These are phyloP conservation scores for Halictus rubicundus DNA, from an alignment of 1,140 invertebrate genomes.

Conservation along the genomic window DNA sequence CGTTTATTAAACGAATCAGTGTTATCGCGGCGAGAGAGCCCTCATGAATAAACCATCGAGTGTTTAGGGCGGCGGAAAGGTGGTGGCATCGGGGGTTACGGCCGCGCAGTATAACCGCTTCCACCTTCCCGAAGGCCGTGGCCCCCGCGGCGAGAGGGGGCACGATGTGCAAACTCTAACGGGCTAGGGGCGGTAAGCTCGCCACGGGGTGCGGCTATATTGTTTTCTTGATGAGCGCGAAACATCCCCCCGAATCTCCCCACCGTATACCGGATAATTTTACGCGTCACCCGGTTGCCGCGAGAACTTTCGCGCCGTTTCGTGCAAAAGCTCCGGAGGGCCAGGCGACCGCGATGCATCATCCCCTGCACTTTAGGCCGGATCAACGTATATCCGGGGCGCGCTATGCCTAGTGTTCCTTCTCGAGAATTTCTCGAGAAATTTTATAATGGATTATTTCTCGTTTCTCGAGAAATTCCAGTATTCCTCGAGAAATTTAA, in stretches of 20 bases:
- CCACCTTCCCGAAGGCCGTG: slow-evolving; percentile 40
- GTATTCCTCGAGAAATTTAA: no score
- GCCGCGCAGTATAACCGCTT: slow-evolving; percentile 54
- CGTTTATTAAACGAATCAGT: slow-evolving; percentile 80
- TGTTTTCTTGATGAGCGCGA: slow-evolving; percentile 79
- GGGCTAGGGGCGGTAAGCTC: slow-evolving; percentile 66
- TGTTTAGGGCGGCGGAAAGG: slow-evolving; percentile 71
- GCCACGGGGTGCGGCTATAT: slow-evolving; percentile 76
- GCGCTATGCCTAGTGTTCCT: no score
- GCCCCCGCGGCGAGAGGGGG: neutral
- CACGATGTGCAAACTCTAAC: slow-evolving; percentile 56
- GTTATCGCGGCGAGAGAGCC: slow-evolving; percentile 76
- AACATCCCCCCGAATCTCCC: slow-evolving; percentile 66
- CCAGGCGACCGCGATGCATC: no score
- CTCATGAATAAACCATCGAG: slow-evolving; percentile 80
- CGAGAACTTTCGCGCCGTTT: slow-evolving; percentile 15
- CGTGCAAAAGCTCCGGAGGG: no score
- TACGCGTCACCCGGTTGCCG: slow-evolving; percentile 36
- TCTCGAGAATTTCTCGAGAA: no score
- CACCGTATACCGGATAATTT: slow-evolving; percentile 61
- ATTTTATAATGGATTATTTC: no score
- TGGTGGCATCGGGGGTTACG: slow-evolving; percentile 66
- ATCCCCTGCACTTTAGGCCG: neutral
- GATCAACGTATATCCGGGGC: neutral
- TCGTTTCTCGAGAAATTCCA: no score